Base-by-base conservation (phyloP, 2,888 invertebrate genomes). In the Polydrusus tereticollis region DNA sequence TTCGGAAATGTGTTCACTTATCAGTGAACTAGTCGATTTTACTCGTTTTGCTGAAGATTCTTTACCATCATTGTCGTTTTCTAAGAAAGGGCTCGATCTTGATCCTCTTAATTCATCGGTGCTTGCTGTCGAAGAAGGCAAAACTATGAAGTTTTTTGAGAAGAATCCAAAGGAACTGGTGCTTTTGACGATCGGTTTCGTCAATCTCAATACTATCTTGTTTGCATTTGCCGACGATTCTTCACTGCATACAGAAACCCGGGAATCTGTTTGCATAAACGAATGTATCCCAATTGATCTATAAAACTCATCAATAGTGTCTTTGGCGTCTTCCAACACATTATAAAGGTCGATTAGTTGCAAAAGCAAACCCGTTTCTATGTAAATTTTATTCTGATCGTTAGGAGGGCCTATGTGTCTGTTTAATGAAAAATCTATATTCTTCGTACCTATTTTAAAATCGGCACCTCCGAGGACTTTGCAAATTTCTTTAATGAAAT, bases 261-360 rank as follows among this genome's bases (percentile, higher is more conserved):
- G 18, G 8, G 67, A 67, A 1, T 72, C 74, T 26, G 71, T 74
- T 69, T 74, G 74, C 1, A 65, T 65, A 26, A 65, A 68, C 16
- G 68, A 58, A 50, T 72, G 64, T 12, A 60, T 43, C 5, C 68
- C 74, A 14, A 59, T 38, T 4, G 57, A 65, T 14, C 57, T 38
- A 38, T 58, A 60, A 20, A 68, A 63, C 8, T 38, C 58, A 10
- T 70, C 69, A 6, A 74, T 29, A 10, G 23, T 63, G 14, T 72
- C 59, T 50, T 76, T 77, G n/a, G 77, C 69, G 33, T 75, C 67
- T 33, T 77, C 77, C 14, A 79, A 41, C 18, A 72, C 36, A 29
- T 75, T 75, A 47, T 78, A 75, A 7, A 79, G 63, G 43, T 78
- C 78, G 12, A 79, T 75, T 20, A 79, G 67, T 29, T 77, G 75